A percentile compares a stretch with the other conserved stretches of the same genome.
Evolutionary conservation across 1,140 invertebrate species (phyloP).

Genomic region (Trachymyrmex cornetzi): DNA sequence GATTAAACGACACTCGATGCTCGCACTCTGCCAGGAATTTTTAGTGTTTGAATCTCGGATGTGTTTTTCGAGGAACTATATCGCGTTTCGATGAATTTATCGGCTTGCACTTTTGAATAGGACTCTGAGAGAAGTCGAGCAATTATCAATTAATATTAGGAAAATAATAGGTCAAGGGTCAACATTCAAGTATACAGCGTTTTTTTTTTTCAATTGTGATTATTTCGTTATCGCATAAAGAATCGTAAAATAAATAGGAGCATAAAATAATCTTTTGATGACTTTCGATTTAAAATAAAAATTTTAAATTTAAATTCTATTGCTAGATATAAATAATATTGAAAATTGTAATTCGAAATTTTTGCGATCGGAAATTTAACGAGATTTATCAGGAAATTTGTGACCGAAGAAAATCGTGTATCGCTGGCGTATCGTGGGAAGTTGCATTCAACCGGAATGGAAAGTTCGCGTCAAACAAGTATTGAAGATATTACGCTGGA

Average conservation of each 20-base stretch:
- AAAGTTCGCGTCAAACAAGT: slow-evolving; percentile 49
- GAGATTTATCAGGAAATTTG: slow-evolving; percentile 31
- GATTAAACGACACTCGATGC: slow-evolving; percentile 53
- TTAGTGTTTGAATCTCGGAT: slow-evolving; percentile 29
- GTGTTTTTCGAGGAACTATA: slow-evolving; percentile 1
- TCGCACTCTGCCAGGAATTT: slow-evolving; percentile 32
- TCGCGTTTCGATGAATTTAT: slow-evolving; percentile 13
- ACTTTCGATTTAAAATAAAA: neutral
- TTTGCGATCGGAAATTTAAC: neutral
- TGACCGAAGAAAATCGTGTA: slow-evolving; percentile 25
- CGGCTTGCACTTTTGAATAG: neutral
- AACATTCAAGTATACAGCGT: too few relatives aligned
- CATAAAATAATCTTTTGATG: neutral
- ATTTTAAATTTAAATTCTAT: neutral
- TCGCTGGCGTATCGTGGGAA: slow-evolving; percentile 42
- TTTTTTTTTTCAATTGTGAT: too few relatives aligned
- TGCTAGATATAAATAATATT: neutral
- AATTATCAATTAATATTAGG: neutral
- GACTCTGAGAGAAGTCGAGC: too few relatives aligned
- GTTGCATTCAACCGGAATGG: slow-evolving; percentile 39
- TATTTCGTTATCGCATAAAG: neutral
- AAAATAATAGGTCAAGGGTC: too few relatives aligned
- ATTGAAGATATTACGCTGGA: slow-evolving; percentile 58
- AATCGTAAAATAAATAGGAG: neutral
- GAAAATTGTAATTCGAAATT: neutral